A percentile compares a stretch with the other conserved stretches of the same genome.
Evolutionary conservation across 2,888 invertebrate species (phyloP).

Genomic region (Brenthis ino): DNA sequence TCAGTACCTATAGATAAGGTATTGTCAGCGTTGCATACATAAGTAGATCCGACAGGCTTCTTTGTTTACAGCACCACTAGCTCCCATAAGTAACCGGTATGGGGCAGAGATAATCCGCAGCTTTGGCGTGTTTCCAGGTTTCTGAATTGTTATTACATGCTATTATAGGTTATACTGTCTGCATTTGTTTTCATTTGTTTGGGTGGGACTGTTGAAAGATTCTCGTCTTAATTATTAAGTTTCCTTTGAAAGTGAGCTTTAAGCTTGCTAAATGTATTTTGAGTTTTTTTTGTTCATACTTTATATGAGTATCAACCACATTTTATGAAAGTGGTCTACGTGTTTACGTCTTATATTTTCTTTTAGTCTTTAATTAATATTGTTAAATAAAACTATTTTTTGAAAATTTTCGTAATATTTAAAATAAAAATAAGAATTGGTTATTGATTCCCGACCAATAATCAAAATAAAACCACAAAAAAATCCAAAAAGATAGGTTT

Average conservation of each 20-base stretch:
- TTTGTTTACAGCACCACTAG: neutral
- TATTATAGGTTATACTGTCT: constrained; percentile 8
- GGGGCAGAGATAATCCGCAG: constrained; percentile 1
- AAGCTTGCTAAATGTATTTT: neutral
- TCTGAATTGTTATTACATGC: constrained; percentile 14
- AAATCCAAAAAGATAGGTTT: too few species aligned
- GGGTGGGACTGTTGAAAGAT: constrained; percentile 1
- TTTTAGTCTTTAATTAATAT: too few species aligned
- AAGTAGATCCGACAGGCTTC: neutral
- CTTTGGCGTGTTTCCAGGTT: constrained; percentile 10
- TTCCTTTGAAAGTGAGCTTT: neutral
- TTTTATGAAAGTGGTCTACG: too few species aligned
- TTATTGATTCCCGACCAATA: too few species aligned
- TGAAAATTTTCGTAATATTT: too few species aligned
- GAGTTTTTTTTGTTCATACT: neutral
- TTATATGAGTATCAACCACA: neutral
- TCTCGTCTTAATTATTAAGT: neutral
- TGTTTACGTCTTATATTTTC: too few species aligned
- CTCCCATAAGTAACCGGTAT: constrained; percentile 2
- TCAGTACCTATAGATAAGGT: too few species aligned
- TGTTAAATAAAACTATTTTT: too few species aligned
- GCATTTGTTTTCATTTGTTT: neutral
- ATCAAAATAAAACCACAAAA: too few species aligned
- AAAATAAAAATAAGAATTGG: too few species aligned
- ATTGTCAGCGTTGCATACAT: neutral